Base-by-base conservation (phyloP, 53 echinoderm and acorn worm genomes). In the Temnopleurus reevesii region DNA sequence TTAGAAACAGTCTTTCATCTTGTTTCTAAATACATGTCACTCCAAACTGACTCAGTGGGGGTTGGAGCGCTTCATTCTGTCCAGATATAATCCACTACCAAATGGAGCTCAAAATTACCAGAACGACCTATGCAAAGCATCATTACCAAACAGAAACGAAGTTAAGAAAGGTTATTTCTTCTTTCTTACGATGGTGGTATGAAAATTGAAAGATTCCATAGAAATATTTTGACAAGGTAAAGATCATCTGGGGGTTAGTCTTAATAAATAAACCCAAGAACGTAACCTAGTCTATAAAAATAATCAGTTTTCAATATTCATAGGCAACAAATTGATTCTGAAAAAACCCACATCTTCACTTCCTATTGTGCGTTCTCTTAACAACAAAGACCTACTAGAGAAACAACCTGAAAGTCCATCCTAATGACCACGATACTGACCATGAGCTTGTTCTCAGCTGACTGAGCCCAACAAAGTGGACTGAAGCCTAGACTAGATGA, bases 51-150 rank as follows among this genome's bases (percentile, higher is more conserved):
- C 79, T 79, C 79, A 13, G 49, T 79, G 79, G 79, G 79, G 79
- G 79, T 71, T 46, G 28, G 7, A 79, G 5, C 7, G 13, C 79
- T 79, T 79, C 79, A 79, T 27, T 29, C 23, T 49, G 79, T 17
- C 46, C 79, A 79, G 79, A 79, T 47, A 46, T 79, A 79, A 79
- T 79, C 79, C 79, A 79, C 27, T 29, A 47, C 46, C 79, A 79
- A 79, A 79, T 79, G 49, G 79, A 15, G 79, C 46, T 49, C 8
- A 46, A 79, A 29, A 79, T 79, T 79, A 47, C 79, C 79, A 79
- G 15, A 49, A 79, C 79, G 79, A 79, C 79, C 27, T 26, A 46
- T 30, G 24, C 26, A 46, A 79, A 79, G 79, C 47, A 49, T 28
- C 79, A 79, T 79, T 79, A 79, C 79, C 49, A 12, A 47, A 49